Conservation (phyloP, 2,888 invertebrate genomes). For the Thymelicus sylvestris region DNA sequence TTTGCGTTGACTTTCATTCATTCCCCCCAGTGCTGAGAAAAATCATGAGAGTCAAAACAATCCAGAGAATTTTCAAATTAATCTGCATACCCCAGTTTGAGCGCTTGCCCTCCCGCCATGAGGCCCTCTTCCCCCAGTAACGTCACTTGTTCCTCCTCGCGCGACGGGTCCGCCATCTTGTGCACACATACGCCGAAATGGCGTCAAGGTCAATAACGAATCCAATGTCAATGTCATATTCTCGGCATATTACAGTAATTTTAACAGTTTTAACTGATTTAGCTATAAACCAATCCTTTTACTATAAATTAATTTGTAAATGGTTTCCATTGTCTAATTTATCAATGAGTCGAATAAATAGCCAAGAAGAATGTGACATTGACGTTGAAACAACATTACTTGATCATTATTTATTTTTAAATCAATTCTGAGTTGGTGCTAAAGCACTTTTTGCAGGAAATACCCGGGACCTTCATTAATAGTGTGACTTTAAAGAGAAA, state of each 20-base stretch:
- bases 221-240: slow-evolving; percentile 88
- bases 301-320: slow-evolving; percentile 9
- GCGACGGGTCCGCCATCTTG: slow-evolving; percentile 98
- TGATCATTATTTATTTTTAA: slow-evolving; percentile 17
- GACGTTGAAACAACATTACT: slow-evolving; percentile 53
- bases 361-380: slow-evolving; percentile 64
- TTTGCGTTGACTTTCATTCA: slow-evolving; percentile 75
- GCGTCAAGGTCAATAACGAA: slow-evolving; percentile 86
- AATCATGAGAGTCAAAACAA: slow-evolving; percentile 65
- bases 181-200: slow-evolving; percentile 84
- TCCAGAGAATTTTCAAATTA: slow-evolving; percentile 66
- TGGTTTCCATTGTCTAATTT: slow-evolving; percentile 4
- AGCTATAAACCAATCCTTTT: neutral
- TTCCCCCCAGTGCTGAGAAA: slow-evolving; percentile 37
- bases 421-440: slow-evolving; percentile 20
- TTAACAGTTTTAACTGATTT: neutral
- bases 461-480: slow-evolving; percentile 64
- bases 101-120: slow-evolving; percentile 97
- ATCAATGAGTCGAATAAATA: slow-evolving; percentile 16
- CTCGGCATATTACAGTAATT: slow-evolving; percentile 18
- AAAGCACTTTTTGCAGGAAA: slow-evolving; percentile 54
- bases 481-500: slow-evolving; percentile 57
- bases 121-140: slow-evolving; percentile 98
- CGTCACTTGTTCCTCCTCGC: slow-evolving; percentile 98
- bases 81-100: slow-evolving; percentile 96